These are phyloP conservation scores for Tetranychus truncatus DNA, from an alignment of 2,888 invertebrate species.

Conservation along the genomic window DNA sequence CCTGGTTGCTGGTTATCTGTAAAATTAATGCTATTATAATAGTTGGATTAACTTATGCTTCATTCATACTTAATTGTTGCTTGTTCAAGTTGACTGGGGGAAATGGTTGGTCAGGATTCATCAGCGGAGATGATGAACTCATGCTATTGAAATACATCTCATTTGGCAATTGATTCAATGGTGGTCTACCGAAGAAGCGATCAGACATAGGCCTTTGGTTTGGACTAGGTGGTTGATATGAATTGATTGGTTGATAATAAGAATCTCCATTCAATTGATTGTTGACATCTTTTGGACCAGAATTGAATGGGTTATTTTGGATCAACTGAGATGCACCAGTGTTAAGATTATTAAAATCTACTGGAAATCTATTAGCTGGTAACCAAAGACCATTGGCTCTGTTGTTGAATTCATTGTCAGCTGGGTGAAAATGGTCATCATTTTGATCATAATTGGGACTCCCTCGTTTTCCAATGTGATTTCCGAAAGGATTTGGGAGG, in stretches of 20 bases:
- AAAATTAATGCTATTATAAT: background rate
- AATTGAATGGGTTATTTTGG: background rate
- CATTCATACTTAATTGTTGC: background rate
- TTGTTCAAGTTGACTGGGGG: background rate
- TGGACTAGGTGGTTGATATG: background rate
- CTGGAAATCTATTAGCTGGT: background rate
- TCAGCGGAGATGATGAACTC: background rate
- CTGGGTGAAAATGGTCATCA: background rate
- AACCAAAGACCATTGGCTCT: background rate
- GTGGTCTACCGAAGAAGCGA: background rate
- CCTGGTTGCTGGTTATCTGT: background rate
- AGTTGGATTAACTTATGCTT: background rate
- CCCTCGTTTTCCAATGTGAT: background rate
- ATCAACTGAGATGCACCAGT: background rate
- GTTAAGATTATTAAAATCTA: background rate
- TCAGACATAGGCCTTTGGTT: background rate
- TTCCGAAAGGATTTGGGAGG: background rate
- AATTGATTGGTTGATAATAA: background rate
- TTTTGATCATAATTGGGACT: background rate
- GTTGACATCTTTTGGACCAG: background rate
- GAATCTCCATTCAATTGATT: background rate
- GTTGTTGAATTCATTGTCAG: background rate
- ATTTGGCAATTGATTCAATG: background rate
- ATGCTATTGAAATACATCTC: background rate
- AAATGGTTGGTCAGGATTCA: background rate